Evolutionary conservation across 2,113 vertebrate genomes (phyloP).

Genomic region (Actenoides lindsayi): DNA sequence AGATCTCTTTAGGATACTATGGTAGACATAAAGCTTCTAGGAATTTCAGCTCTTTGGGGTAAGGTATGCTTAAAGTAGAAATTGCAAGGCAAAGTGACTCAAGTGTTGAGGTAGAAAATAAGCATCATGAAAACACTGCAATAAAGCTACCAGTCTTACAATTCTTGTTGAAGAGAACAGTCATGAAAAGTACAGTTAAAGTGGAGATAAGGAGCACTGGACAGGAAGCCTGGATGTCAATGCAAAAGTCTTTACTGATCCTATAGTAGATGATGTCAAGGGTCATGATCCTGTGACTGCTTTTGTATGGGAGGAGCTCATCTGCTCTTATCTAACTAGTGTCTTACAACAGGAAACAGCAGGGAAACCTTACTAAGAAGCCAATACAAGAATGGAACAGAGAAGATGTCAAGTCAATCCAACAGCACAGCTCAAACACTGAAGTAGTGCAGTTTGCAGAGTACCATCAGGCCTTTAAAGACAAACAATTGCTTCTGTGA

Average conservation of each 20-base stretch:
- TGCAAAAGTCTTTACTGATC: not conserved
- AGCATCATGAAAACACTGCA: not conserved
- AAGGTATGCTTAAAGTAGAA: not conserved
- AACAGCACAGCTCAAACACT: not conserved
- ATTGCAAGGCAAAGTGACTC: not conserved
- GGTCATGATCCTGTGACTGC: accelerated
- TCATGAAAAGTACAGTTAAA: not conserved
- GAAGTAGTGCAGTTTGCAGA: not conserved
- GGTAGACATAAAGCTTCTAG: not conserved
- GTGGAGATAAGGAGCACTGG: not conserved
- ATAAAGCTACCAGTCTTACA: not conserved
- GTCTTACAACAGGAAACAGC: not conserved
- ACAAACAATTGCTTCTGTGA: not conserved
- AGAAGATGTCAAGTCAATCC: not conserved
- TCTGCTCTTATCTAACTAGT: not conserved
- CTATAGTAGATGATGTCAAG: not conserved
- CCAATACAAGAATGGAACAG: not conserved
- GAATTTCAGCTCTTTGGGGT: not conserved
- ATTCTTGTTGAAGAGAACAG: not conserved
- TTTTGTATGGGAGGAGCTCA: not conserved
- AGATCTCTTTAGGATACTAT: not conserved
- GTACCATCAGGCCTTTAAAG: not conserved
- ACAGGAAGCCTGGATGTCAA: not conserved
- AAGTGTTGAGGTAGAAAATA: not conserved
- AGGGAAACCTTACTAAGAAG: not conserved